These are phyloP conservation scores for Diplodus sargus DNA, from an alignment of 2,797 vertebrate species.

Conservation along the genomic window DNA sequence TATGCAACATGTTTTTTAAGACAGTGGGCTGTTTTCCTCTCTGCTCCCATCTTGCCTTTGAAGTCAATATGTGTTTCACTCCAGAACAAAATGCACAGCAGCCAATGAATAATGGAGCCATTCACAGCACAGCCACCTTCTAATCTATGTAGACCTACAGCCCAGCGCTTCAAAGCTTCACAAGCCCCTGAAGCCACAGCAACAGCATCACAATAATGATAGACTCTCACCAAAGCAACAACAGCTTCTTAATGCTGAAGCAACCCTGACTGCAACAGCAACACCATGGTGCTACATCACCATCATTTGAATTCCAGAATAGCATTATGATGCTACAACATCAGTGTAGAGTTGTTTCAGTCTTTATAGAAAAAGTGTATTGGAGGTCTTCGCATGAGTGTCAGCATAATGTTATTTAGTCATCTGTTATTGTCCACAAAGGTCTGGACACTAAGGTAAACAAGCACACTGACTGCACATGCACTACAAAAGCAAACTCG, in stretches of 20 bases:
- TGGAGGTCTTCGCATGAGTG: too few relatives aligned
- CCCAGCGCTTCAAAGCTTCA: conserved; percentile 58
- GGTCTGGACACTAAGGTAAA: too few relatives aligned
- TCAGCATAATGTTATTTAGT: too few relatives aligned
- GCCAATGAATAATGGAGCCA: conserved; percentile 79
- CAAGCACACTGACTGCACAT: too few relatives aligned
- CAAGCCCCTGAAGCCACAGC: conserved; percentile 19
- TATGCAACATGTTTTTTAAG: conserved; percentile 76
- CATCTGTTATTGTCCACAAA: too few relatives aligned
- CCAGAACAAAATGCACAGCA: conserved; percentile 66
- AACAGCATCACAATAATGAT: conserved; percentile 35
- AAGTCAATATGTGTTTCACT: conserved; percentile 54
- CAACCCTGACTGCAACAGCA: background rate
- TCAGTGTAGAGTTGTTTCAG: too few relatives aligned
- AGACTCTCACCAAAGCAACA: conserved; percentile 35
- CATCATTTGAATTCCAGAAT: background rate
- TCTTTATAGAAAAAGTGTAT: too few relatives aligned
- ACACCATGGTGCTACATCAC: conserved; percentile 11
- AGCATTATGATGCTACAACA: background rate
- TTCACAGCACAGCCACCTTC: conserved; percentile 61
- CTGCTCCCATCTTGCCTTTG: conserved; percentile 62
- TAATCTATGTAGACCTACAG: conserved; percentile 77
- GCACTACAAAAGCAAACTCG: too few relatives aligned
- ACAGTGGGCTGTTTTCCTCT: conserved; percentile 63
- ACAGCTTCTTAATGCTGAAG: conserved; percentile 21